These are phyloP conservation scores for Drosophila pseudoananassae DNA, from an alignment of 1,140 invertebrate species.

Conservation along the genomic window DNA sequence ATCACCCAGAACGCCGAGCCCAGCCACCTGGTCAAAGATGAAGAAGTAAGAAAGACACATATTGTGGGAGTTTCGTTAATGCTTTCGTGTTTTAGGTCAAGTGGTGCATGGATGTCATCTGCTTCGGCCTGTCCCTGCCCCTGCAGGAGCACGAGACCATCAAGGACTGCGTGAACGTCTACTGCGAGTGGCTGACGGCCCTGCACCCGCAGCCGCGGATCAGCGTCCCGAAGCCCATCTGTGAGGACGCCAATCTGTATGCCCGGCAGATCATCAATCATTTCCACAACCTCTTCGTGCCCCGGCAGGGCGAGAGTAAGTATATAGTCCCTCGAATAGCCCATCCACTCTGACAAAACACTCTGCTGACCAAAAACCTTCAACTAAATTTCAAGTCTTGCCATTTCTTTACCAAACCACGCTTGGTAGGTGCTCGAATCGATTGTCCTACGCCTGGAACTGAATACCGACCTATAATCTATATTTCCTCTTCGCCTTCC, in stretches of 20 bases:
- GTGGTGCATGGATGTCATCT: slow-evolving; percentile 88
- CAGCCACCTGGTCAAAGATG: slow-evolving; percentile 90
- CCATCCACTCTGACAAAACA: not conserved
- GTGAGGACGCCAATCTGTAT: slow-evolving; percentile 96
- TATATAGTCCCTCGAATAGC: slow-evolving; percentile 20
- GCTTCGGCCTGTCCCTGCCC: slow-evolving; percentile 95
- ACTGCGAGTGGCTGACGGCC: slow-evolving; percentile 97
- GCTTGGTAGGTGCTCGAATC: slow-evolving; percentile 87
- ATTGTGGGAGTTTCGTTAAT: not conserved
- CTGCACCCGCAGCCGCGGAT: slow-evolving; percentile 92
- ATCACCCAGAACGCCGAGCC: slow-evolving; percentile 91
- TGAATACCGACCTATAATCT: not conserved
- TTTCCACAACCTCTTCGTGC: slow-evolving; percentile 97
- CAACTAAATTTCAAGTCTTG: slow-evolving; percentile 88
- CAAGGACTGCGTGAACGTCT: slow-evolving; percentile 97
- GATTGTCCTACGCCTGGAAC: not conserved
- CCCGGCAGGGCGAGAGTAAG: slow-evolving; percentile 95
- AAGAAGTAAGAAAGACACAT: slow-evolving; percentile 86
- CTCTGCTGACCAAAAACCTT: slow-evolving; percentile 14
- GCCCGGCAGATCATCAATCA: slow-evolving; percentile 96
- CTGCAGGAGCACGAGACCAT: slow-evolving; percentile 96
- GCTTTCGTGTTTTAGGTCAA: slow-evolving; percentile 54
- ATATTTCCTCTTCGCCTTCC: not conserved
- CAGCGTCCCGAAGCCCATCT: slow-evolving; percentile 93
- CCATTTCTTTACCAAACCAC: slow-evolving; percentile 94